Percentiles rank a stretch among this genome's conserved stretches.
Conservation (phyloP, 2,888 invertebrate species). For the Margaritifera margaritifera region DNA sequence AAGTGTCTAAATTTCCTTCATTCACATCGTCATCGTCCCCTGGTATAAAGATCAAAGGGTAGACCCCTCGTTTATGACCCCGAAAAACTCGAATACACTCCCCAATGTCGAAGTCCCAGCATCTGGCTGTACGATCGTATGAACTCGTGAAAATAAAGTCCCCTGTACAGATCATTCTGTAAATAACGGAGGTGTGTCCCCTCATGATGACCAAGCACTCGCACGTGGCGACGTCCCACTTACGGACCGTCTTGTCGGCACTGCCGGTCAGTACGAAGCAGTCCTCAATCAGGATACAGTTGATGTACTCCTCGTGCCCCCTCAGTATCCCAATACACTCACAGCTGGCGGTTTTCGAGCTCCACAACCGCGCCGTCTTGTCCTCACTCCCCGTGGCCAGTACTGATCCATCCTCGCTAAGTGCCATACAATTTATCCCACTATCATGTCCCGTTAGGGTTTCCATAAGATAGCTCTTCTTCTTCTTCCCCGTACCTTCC, state of each 20-base stretch:
- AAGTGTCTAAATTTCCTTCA: constrained; percentile 51
- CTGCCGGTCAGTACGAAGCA: constrained; percentile 74
- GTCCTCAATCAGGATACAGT: constrained; percentile 73
- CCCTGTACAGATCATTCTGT: constrained; percentile 74
- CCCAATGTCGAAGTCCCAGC: constrained; percentile 75
- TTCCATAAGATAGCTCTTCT: constrained; percentile 59
- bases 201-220: constrained; percentile 73
- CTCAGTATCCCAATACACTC: constrained; percentile 74
- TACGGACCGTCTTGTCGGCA: constrained; percentile 74
- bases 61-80: constrained; percentile 75
- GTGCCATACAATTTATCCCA: constrained; percentile 75
- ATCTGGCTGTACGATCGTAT: constrained; percentile 71
- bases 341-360: constrained; percentile 72
- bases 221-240: constrained; percentile 75
- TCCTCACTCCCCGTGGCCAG: constrained; percentile 75
- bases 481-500: constrained; percentile 42
- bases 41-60: constrained; percentile 75
- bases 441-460: constrained; percentile 71
- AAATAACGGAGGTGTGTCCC: constrained; percentile 74
- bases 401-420: constrained; percentile 75
- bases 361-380: constrained; percentile 74
- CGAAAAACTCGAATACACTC: constrained; percentile 72
- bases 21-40: constrained; percentile 67
- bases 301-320: constrained; percentile 75
- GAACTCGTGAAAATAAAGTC: constrained; percentile 72